phyloP scores from a whole-genome alignment of 2,888 invertebrate genomes.

The Erebia ligea region DNA sequence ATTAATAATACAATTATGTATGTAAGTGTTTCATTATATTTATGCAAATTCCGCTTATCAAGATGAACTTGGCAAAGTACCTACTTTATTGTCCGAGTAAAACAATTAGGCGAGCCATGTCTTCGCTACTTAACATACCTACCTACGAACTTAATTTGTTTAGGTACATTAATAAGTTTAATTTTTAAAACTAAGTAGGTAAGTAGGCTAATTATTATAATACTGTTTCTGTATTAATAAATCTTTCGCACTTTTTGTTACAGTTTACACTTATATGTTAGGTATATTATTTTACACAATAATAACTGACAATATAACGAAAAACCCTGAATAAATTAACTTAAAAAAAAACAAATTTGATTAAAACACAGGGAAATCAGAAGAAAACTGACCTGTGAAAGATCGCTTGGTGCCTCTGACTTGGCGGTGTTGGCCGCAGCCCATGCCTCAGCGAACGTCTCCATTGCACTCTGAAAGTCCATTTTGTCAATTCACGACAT shows the following conservation, averaged over 20 bases:
- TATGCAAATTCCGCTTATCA: slow-evolving; percentile 58
- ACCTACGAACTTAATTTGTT: not conserved
- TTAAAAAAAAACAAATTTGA: not conserved
- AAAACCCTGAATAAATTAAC: not conserved
- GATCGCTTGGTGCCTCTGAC: slow-evolving; percentile 82
- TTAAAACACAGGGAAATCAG: not conserved
- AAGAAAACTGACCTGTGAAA: slow-evolving; percentile 85
- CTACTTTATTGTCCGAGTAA: slow-evolving; percentile 51
- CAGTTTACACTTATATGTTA: too few relatives aligned
- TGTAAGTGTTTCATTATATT: slow-evolving; percentile 52
- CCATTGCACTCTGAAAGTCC: slow-evolving; percentile 99
- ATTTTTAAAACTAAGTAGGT: too few relatives aligned
- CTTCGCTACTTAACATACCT: slow-evolving; percentile 12
- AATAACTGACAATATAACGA: not conserved
- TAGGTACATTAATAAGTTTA: too few relatives aligned
- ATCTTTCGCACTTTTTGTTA: too few relatives aligned
- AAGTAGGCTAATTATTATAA: too few relatives aligned
- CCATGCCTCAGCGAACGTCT: slow-evolving; percentile 99
- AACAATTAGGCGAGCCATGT: slow-evolving; percentile 42
- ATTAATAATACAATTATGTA: slow-evolving; percentile 47
- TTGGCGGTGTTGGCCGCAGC: slow-evolving; percentile 92
- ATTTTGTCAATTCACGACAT: slow-evolving; percentile 85
- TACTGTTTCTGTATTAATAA: too few relatives aligned
- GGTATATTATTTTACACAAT: too few relatives aligned
- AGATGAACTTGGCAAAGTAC: slow-evolving; percentile 53